Evolutionary conservation across 2,797 vertebrate species (phyloP).

Genomic region (Phoeniculus purpureus): DNA sequence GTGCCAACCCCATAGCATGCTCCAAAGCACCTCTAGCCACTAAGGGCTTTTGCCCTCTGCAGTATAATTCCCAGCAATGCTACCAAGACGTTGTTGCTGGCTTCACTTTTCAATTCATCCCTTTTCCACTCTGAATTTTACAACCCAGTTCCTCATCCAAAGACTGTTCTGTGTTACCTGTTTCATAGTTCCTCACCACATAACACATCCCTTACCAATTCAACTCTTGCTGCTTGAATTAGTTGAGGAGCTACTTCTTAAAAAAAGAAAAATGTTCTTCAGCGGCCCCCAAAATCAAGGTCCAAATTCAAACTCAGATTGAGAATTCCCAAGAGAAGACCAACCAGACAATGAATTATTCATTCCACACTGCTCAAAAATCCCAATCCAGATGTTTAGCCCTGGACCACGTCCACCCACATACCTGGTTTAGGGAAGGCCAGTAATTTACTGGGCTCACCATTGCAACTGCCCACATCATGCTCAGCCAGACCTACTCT

Average conservation of each 20-base stretch:
- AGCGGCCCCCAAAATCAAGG: neutral
- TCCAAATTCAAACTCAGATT: neutral
- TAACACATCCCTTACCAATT: neutral
- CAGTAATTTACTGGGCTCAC: neutral
- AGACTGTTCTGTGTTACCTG: neutral
- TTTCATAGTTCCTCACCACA: neutral
- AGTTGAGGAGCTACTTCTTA: neutral
- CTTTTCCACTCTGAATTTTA: neutral
- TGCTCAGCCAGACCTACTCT: neutral
- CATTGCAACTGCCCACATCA: accelerated
- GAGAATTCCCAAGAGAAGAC: neutral
- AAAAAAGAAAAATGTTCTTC: neutral
- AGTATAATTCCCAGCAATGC: neutral
- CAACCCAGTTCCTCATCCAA: accelerated
- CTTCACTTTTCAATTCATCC: neutral
- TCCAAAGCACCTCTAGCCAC: neutral
- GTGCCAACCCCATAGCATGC: accelerated
- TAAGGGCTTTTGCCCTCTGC: neutral
- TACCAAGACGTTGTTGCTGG: neutral
- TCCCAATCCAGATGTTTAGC: neutral
- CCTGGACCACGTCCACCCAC: neutral
- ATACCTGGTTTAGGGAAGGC: neutral
- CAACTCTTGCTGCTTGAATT: neutral
- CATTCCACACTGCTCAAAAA: neutral
- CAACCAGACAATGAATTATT: neutral